Conservation (phyloP, 2,113 vertebrate genomes). For the Mormyrus lacerda region DNA sequence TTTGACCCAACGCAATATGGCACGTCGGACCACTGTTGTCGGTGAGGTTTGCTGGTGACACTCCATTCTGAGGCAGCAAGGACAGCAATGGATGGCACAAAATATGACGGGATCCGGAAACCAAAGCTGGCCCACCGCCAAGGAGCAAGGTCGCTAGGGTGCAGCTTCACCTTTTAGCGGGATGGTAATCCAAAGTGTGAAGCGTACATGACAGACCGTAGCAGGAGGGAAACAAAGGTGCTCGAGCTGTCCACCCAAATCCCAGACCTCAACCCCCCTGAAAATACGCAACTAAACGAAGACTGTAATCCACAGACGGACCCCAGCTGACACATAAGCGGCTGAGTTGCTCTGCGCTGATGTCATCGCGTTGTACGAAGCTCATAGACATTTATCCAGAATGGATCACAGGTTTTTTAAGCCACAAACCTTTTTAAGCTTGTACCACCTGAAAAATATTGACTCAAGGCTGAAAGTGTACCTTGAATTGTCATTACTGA, state of each 20-base stretch:
- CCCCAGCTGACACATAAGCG: background rate
- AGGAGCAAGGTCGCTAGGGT: background rate
- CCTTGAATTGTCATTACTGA: background rate
- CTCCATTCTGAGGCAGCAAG: background rate
- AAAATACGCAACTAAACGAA: background rate
- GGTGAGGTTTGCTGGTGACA: background rate
- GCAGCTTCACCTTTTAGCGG: background rate
- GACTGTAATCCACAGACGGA: background rate
- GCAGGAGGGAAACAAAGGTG: background rate
- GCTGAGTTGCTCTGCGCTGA: background rate
- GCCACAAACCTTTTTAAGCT: background rate
- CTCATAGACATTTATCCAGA: background rate
- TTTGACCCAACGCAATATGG: background rate
- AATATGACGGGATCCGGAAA: background rate
- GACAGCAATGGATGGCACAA: background rate
- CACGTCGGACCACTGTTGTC: background rate
- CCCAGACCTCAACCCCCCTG: background rate
- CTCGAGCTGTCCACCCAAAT: background rate
- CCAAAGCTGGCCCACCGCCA: background rate
- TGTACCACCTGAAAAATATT: background rate
- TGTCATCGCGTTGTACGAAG: background rate
- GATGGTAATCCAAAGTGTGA: background rate
- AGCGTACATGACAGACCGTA: background rate
- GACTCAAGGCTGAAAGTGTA: background rate
- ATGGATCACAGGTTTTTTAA: background rate